Evolutionary conservation across 2,113 vertebrate genomes (phyloP), one percentile per base, ranked within the genome.

Genomic region (Coregonus clupeaformis): DNA sequence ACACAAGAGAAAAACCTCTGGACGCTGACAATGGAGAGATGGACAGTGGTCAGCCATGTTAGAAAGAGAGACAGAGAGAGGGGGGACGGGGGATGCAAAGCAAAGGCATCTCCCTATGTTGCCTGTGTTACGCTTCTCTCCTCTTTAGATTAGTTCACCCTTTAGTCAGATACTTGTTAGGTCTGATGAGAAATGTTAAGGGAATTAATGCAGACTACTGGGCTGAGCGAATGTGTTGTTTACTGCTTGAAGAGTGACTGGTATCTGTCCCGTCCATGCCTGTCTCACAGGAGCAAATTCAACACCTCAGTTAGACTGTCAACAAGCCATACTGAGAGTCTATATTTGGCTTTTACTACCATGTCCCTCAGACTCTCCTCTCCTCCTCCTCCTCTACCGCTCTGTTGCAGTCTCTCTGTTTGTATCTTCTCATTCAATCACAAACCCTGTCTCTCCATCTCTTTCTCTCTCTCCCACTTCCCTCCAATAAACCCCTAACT

Each of bases 1-100:
- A 71, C 73, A 78, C 78, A 72, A 81, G 77, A 81, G 74, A 83
- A 69, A 77, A 76, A 20, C 16, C 65, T 29, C 27, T 29, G 63
- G 63, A 65, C 1, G 16, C 25, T 27, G 6, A 36, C 65, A 36
- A 25, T 20, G n/a, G 20, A 47, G 42, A 69, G 11, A 24, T 69
- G 36, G 22, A 47, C n/a, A 25, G 36, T 22, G 22, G 67, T 42
- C 36, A 65, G 5, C 47, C 24, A 25, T 60, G 57, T 60, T 60
- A 22, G 60, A 62, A n/a, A 62, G 60, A 42, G 36, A 42, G 36
- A 42, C 36, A 42, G 36, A 42, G 36, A n/a, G 68, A 69, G 68
- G 22, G 68, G 22, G 24, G 14, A n/a, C 11, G 22, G 68, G 22
- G 24, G 14, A n/a, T n/a, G 20, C 11, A 36, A 14, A 69, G n/a